These are phyloP conservation scores for Malurus cyaneus DNA, from an alignment of 2,113 vertebrate genomes.

Conservation along the genomic window DNA sequence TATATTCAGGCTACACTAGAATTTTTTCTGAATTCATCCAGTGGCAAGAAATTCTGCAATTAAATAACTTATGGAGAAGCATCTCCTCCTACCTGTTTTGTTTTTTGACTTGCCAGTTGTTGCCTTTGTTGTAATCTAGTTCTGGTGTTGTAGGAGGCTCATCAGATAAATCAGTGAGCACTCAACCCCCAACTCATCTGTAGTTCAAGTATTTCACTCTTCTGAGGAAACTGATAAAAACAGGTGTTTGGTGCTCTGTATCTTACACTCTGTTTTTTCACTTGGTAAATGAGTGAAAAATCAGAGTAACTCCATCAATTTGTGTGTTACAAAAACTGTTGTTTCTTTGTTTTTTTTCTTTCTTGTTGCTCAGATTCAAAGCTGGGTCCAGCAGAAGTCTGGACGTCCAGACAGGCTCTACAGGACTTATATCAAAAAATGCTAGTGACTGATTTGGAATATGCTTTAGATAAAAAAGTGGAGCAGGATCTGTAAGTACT, in stretches of 20 bases:
- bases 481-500: slow-evolving; percentile 97
- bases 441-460: slow-evolving; percentile 98
- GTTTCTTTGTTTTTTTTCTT: not conserved
- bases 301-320: not conserved
- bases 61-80: not conserved
- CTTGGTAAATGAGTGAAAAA: not conserved
- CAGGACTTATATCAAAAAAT: slow-evolving; percentile 99
- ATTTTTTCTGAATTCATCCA: not conserved
- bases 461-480: slow-evolving; percentile 99
- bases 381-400: slow-evolving; percentile 95
- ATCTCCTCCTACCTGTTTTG: not conserved
- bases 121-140: not conserved
- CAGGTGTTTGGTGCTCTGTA: not conserved
- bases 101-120: not conserved
- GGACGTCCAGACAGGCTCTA: slow-evolving; percentile 96
- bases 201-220: not conserved
- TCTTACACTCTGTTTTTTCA: not conserved
- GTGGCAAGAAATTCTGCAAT: not conserved
- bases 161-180: not conserved
- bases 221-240: not conserved
- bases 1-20: not conserved
- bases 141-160: not conserved
- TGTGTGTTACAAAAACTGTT: not conserved
- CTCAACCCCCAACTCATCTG: not conserved
- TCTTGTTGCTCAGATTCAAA: slow-evolving; percentile 84